Evolutionary conservation across 2,113 vertebrate genomes (phyloP).

Genomic region (Amia ocellicauda): DNA sequence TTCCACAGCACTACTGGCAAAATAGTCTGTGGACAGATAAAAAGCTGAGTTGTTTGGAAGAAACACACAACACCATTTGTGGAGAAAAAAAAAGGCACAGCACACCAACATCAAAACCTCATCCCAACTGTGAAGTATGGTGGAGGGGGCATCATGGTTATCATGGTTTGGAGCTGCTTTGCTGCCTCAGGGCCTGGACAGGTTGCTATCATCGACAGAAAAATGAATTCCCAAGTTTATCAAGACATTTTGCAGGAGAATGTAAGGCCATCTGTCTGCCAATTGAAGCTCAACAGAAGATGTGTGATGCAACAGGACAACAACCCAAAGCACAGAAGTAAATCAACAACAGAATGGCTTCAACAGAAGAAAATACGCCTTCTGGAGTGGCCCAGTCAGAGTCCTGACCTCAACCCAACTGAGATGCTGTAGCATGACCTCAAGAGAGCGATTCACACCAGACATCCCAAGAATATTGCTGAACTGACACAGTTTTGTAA

Average conservation of each 20-base stretch:
- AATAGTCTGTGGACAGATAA: slow-evolving; percentile 14
- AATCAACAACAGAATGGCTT: too few species aligned
- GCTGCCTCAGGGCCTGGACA: background rate
- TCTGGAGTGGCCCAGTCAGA: too few species aligned
- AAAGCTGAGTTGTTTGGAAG: background rate
- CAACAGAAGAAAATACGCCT: too few species aligned
- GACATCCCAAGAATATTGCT: too few species aligned
- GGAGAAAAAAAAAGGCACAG: background rate
- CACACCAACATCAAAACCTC: slow-evolving; percentile 6
- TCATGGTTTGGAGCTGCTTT: slow-evolving; percentile 4
- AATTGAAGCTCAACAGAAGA: background rate
- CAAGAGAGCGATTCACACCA: too few species aligned
- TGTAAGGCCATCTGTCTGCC: background rate
- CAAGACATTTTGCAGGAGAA: slow-evolving; percentile 1
- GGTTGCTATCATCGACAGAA: background rate
- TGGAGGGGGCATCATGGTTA: slow-evolving; percentile 6
- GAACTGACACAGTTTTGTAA: too few species aligned
- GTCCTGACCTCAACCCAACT: too few species aligned
- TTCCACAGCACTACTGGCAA: slow-evolving; percentile 2
- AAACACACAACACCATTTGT: background rate
- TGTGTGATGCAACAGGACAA: too few species aligned
- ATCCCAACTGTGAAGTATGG: slow-evolving; percentile 9
- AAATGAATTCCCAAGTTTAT: background rate
- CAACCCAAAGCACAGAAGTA: too few species aligned
- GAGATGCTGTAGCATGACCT: too few species aligned